Evolutionary conservation across 2,113 vertebrate species (phyloP), one percentile per base, ranked within the genome.

Genomic region (Arizona elegans): DNA sequence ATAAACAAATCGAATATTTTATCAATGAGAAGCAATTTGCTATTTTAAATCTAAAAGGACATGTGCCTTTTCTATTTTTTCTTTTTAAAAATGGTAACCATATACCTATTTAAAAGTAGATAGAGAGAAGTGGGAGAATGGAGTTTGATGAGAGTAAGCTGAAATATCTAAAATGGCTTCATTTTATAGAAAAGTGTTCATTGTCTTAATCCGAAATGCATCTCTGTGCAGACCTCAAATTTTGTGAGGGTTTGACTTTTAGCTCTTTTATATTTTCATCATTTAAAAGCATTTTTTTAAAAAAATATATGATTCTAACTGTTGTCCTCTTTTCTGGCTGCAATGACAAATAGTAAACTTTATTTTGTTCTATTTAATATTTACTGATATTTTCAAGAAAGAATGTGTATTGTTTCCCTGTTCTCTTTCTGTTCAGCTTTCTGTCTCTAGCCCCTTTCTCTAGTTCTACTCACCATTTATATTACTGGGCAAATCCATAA

Each of bases 171-270:
- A 94, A 5, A 95, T 95, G 93, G 93, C 92, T 91, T 90, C 89
- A 90, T 93, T 95, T 95, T 92, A 56, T 93, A 90, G 87, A 87
- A 54, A 95, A 65, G 33, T 9, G 21, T 94, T 95, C 53, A 96
- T 93, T 91, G 90, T 90, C 94, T 90, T 92, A 90, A 85, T 92
- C 94, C 96, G 94, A 96, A 96, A 92, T 94, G 95, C 96, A 94
- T 87, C 87, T 93, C 92, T 55, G 93, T 92, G 87, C 8, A 47
- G 93, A 94, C 95, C 89, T 87, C 95, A 95, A 93, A 93, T 21
- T 47, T 47, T 21, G 1, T 12, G 12, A 86, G 90, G 92, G 50
- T 91, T 81, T 29, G 55, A 58, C 2, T 0, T 33, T 81, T 81
- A 6, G 29, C 53, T 65, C 56, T 91, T 21, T 50, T 19, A 87